phyloP scores from a whole-genome alignment of 2,797 vertebrate species.

The Tauraco hartlaubi region DNA sequence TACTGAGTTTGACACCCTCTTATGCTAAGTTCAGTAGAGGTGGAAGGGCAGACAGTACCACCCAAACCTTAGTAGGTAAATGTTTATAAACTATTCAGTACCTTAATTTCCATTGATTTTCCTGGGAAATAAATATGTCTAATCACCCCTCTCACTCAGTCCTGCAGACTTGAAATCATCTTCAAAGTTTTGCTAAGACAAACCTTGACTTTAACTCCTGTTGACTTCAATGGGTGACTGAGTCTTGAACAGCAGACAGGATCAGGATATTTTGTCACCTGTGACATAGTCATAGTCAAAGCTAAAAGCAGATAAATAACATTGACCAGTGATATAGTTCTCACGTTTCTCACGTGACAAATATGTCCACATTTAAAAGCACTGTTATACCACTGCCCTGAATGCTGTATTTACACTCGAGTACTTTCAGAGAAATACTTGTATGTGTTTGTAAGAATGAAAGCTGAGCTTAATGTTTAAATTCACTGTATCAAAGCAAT shows the following conservation, averaged over 20 bases:
- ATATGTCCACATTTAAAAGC: not conserved
- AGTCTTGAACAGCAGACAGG: not conserved
- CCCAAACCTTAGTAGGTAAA: not conserved
- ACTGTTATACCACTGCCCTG: not conserved
- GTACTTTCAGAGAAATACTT: not conserved
- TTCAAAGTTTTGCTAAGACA: not conserved
- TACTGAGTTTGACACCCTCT: not conserved
- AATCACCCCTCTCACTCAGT: not conserved
- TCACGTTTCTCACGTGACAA: not conserved
- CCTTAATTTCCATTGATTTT: not conserved
- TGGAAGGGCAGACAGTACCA: not conserved
- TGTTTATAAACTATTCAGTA: not conserved
- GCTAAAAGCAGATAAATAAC: not conserved
- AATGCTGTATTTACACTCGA: not conserved
- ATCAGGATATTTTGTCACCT: not conserved
- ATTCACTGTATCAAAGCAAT: not conserved
- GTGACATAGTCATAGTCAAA: not conserved
- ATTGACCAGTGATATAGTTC: not conserved
- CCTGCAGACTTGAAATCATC: not conserved
- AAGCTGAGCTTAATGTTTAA: not conserved
- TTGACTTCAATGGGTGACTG: not conserved
- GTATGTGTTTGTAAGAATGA: not conserved
- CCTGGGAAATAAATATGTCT: not conserved
- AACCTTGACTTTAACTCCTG: not conserved
- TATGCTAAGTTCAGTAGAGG: not conserved